phyloP scores from a whole-genome alignment of 2,888 invertebrate species.

The Corythucha ciliata region DNA sequence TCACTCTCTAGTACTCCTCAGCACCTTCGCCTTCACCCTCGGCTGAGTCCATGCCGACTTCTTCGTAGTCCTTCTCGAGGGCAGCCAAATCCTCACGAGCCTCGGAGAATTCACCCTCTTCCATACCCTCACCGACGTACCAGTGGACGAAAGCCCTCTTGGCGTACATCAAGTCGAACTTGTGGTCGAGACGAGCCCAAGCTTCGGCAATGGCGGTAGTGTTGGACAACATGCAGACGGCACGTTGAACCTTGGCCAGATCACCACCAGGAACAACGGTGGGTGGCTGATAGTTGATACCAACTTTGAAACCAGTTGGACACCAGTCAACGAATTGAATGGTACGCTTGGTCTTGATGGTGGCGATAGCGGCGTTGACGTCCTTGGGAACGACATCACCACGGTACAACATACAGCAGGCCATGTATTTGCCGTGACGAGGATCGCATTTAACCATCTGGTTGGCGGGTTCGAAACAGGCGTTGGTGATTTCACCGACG shows the following conservation, averaged over 20 bases:
- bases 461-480: slow-evolving; percentile 52
- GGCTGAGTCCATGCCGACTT: slow-evolving; percentile 57
- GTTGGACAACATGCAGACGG: slow-evolving; percentile 96
- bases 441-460: slow-evolving; percentile 48
- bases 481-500: slow-evolving; percentile 49
- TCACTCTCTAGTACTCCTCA: slow-evolving; percentile 37
- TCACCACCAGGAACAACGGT: slow-evolving; percentile 91
- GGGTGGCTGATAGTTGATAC: slow-evolving; percentile 47
- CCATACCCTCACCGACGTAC: slow-evolving; percentile 83
- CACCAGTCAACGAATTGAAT: slow-evolving; percentile 48
- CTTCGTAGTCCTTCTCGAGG: slow-evolving; percentile 75
- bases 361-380: slow-evolving; percentile 50
- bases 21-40: slow-evolving; percentile 56
- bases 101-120: slow-evolving; percentile 73
- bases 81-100: slow-evolving; percentile 72
- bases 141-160: slow-evolving; percentile 61
- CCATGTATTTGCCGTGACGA: slow-evolving; percentile 45
- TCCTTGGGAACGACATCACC: slow-evolving; percentile 58
- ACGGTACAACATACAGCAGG: slow-evolving; percentile 48
- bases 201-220: slow-evolving; percentile 69
- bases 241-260: slow-evolving; percentile 87
- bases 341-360: slow-evolving; percentile 51
- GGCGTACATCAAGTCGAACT: slow-evolving; percentile 59
- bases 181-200: slow-evolving; percentile 56
- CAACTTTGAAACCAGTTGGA: slow-evolving; percentile 42